phyloP scores from a whole-genome alignment of 2,888 invertebrate species.

The Mesochorus sp. region DNA sequence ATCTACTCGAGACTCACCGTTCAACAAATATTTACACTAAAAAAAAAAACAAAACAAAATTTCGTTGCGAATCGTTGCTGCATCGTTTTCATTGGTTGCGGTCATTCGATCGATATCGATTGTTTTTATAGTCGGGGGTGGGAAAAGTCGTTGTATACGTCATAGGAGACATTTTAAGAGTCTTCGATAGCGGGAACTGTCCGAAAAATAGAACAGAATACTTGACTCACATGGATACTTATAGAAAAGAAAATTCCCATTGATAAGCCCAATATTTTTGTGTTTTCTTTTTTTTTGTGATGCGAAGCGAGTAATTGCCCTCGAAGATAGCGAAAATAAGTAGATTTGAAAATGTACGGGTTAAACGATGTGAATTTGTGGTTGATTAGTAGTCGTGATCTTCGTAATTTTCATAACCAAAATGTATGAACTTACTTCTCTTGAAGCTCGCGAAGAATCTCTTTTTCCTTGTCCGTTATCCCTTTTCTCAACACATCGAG shows the following conservation, averaged over 20 bases:
- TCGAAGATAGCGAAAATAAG: no score
- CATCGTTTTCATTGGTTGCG: conserved; percentile 28
- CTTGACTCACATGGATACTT: conserved; percentile 30
- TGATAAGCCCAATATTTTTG: no score
- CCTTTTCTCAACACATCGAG: conserved; percentile 86
- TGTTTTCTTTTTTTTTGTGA: conserved; percentile 2
- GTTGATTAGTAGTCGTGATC: no score
- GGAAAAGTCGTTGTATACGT: conserved; percentile 53
- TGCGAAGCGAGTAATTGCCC: neutral
- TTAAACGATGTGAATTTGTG: neutral
- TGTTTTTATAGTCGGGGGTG: conserved; percentile 44
- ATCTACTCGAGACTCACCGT: conserved; percentile 41
- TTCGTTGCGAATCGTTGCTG: neutral
- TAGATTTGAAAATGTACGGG: no score
- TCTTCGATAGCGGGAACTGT: conserved; percentile 73
- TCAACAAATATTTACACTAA: conserved; percentile 5
- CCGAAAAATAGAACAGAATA: conserved; percentile 67
- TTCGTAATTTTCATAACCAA: no score
- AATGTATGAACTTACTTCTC: conserved; percentile 84
- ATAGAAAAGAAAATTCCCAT: conserved; percentile 8
- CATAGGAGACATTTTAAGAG: conserved; percentile 71
- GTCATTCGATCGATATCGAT: conserved; percentile 28
- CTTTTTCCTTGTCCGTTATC: conserved; percentile 86
- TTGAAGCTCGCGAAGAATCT: conserved; percentile 85
- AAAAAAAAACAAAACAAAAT: no score